phyloP scores from a whole-genome alignment of 2,113 vertebrate species.

The Prietella phreatophila region DNA sequence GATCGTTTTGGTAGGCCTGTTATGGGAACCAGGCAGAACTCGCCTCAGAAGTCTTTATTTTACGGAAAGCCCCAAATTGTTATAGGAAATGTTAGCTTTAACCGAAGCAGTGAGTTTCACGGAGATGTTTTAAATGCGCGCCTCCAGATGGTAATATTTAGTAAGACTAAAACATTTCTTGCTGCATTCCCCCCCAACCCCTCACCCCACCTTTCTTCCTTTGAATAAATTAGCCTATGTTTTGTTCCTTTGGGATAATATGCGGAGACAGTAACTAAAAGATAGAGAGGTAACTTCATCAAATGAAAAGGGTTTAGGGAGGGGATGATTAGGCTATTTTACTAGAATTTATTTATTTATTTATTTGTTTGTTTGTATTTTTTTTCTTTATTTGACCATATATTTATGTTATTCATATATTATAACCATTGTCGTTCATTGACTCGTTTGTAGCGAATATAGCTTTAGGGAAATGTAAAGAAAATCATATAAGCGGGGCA shows the following conservation, averaged over 20 bases:
- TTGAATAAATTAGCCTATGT: conserved; percentile 35
- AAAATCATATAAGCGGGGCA: not conserved
- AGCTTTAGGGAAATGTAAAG: not conserved
- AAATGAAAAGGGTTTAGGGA: not conserved
- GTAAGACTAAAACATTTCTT: conserved; percentile 70
- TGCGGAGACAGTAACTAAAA: not conserved
- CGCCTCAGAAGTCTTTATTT: conserved; percentile 57
- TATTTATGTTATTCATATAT: no score
- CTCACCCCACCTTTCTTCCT: conserved; percentile 4
- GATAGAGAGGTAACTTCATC: not conserved
- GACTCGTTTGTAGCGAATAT: not conserved
- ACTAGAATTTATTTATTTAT: not conserved
- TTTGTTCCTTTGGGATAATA: not conserved
- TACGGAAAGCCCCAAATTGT: conserved; percentile 68
- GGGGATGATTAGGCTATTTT: not conserved
- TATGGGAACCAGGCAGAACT: conserved; percentile 73
- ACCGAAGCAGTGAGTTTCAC: conserved; percentile 56
- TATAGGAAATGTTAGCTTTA: conserved; percentile 73
- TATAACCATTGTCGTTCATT: not conserved
- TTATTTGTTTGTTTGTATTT: no score
- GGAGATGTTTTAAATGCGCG: conserved; percentile 56
- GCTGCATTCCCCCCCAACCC: not conserved
- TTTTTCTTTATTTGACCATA: no score
- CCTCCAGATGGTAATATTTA: conserved; percentile 70
- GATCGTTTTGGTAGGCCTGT: conserved; percentile 61